A percentile compares a stretch with the other conserved stretches of the same genome.
These are phyloP conservation scores for Diorhabda carinulata DNA, from an alignment of 1,140 invertebrate genomes.

Conservation along the genomic window DNA sequence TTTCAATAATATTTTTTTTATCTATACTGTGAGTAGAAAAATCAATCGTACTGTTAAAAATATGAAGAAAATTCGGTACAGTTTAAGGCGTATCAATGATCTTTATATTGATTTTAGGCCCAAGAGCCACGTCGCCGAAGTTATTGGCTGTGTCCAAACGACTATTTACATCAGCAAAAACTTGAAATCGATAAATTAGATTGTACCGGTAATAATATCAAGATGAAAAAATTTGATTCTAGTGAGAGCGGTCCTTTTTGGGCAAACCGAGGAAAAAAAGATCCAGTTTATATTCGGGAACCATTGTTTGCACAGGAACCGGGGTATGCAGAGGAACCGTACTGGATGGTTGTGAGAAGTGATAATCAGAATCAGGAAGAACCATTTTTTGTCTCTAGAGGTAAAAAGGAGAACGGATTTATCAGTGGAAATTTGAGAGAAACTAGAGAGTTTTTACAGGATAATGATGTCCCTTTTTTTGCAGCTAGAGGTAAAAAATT, in stretches of 20 bases:
- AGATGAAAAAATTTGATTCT: conserved; percentile 28
- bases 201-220: conserved; percentile 26
- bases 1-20: too few species aligned
- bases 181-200: conserved; percentile 21
- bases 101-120: conserved; percentile 25
- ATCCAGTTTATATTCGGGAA: conserved; percentile 29
- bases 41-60: too few species aligned
- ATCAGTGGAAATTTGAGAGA: conserved; percentile 17
- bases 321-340: conserved; percentile 39
- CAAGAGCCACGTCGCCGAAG: conserved; percentile 33
- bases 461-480: conserved; percentile 29
- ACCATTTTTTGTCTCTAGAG: conserved; percentile 36
- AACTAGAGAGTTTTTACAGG: conserved; percentile 16
- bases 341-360: conserved; percentile 33
- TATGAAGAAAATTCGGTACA: too few species aligned
- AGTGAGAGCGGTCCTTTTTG: conserved; percentile 43
- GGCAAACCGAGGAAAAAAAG: conserved; percentile 44
- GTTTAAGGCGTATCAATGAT: too few species aligned
- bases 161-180: conserved; percentile 13
- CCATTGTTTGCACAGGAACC: conserved; percentile 23
- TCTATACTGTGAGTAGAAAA: too few species aligned
- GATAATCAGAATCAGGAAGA: conserved; percentile 28
- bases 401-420: conserved; percentile 29
- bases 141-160: conserved; percentile 10
- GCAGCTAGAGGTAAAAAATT: conserved; percentile 33